These are phyloP conservation scores for Brachypteracias leptosomus DNA, from an alignment of 2,113 vertebrate genomes.

Conservation along the genomic window DNA sequence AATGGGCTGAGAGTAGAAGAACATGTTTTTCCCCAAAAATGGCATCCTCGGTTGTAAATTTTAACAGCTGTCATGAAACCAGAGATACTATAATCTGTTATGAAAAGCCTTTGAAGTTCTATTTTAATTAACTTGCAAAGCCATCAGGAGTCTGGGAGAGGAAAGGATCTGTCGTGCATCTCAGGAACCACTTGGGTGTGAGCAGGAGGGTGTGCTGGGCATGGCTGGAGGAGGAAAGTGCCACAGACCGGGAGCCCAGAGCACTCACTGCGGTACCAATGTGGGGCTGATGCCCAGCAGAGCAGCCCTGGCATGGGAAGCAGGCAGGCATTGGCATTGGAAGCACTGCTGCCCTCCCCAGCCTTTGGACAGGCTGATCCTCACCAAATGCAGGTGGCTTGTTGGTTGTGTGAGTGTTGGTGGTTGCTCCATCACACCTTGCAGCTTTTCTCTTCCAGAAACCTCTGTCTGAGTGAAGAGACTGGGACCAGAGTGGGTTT, in stretches of 20 bases:
- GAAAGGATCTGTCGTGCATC: background rate
- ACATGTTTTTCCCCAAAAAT: constrained; percentile 38
- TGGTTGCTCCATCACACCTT: rapidly evolving
- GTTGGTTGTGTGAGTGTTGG: rapidly evolving
- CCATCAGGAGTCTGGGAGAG: background rate
- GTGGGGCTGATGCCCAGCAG: rapidly evolving
- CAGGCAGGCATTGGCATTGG: background rate
- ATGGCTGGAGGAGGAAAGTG: background rate
- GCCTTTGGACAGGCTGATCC: background rate
- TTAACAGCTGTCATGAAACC: constrained; percentile 43
- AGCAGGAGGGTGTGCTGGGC: background rate
- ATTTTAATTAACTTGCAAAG: constrained; percentile 55
- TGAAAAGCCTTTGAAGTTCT: constrained; percentile 14
- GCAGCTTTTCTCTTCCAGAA: background rate
- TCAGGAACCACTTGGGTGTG: background rate
- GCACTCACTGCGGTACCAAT: background rate
- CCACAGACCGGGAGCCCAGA: background rate
- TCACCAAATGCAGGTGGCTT: background rate
- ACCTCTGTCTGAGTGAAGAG: background rate
- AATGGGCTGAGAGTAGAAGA: constrained; percentile 47
- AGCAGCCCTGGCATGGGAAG: background rate
- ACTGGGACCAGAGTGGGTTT: rapidly evolving
- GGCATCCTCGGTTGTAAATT: constrained; percentile 40
- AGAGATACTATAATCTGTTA: constrained; percentile 15
- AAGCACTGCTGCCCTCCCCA: background rate